These are phyloP conservation scores for Champsocephalus esox DNA, from an alignment of 2,797 vertebrate genomes.

Conservation along the genomic window DNA sequence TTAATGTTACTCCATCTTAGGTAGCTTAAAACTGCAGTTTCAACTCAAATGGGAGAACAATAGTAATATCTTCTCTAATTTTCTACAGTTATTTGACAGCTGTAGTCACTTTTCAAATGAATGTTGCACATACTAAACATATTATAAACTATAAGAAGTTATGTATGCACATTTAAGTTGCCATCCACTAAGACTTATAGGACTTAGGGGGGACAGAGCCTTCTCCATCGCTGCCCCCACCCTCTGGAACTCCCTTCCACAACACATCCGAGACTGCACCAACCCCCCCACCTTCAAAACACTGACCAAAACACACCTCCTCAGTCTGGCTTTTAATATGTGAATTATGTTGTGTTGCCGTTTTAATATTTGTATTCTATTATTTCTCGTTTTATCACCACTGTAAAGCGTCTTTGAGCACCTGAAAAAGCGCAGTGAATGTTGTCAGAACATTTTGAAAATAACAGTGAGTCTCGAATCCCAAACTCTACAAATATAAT, in stretches of 20 bases:
- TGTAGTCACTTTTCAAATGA: not conserved
- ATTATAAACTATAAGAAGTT: not conserved
- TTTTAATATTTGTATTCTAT: too few species aligned
- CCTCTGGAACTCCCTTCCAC: too few species aligned
- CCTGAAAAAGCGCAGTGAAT: not conserved
- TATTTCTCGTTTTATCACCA: too few species aligned
- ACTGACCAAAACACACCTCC: too few species aligned
- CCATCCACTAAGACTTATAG: not conserved
- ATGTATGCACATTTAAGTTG: not conserved
- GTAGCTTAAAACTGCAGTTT: not conserved
- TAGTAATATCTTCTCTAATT: not conserved
- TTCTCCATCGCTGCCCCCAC: too few species aligned
- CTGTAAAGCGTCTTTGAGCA: too few species aligned
- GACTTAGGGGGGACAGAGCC: not conserved
- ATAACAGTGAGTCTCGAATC: too few species aligned
- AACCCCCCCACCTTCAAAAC: too few species aligned
- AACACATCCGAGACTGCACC: too few species aligned
- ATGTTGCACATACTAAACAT: not conserved
- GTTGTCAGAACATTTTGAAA: not conserved
- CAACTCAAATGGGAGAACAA: not conserved
- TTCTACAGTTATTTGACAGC: not conserved
- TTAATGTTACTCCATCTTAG: not conserved
- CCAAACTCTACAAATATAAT: too few species aligned
- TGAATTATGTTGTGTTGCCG: too few species aligned
- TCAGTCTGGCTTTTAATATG: too few species aligned